Conservation (phyloP, 1,140 invertebrate species). For the Zaprionus davidi region DNA sequence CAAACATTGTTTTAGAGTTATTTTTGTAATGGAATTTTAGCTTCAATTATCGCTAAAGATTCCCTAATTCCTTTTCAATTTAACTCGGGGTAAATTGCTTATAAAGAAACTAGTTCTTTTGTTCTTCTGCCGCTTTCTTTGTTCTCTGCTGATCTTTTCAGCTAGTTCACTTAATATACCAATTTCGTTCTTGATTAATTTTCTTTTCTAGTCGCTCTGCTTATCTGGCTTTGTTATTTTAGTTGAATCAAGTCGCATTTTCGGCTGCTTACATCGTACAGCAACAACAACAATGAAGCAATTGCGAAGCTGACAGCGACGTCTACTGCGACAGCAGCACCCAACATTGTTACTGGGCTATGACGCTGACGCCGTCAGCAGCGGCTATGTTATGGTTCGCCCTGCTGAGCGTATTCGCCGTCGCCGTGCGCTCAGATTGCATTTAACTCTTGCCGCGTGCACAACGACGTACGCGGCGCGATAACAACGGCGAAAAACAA, state of each 20-base stretch:
- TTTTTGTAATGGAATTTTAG: too few relatives aligned
- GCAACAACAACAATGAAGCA: conserved; percentile 30
- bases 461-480: conserved; percentile 59
- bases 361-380: conserved; percentile 28
- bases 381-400: conserved; percentile 40
- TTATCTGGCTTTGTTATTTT: conserved; percentile 1
- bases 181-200: conserved; percentile 25
- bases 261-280: conserved; percentile 41
- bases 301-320: conserved; percentile 8
- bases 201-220: conserved; percentile 4
- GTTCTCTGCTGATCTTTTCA: conserved; percentile 1
- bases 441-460: conserved; percentile 81
- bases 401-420: conserved; percentile 32
- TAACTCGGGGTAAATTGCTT: not conserved
- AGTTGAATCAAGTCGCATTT: conserved; percentile 66
- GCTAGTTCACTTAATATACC: not conserved
- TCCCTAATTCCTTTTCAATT: not conserved
- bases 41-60: too few relatives aligned
- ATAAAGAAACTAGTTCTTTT: conserved; percentile 4
- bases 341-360: conserved; percentile 53
- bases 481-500: conserved; percentile 55
- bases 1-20: too few relatives aligned
- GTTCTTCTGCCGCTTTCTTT: not conserved
- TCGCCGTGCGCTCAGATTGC: conserved; percentile 65
- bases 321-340: conserved; percentile 32